Evolutionary conservation across 2,113 vertebrate genomes (phyloP).

Genomic region (Phyllopteryx taeniolatus): DNA sequence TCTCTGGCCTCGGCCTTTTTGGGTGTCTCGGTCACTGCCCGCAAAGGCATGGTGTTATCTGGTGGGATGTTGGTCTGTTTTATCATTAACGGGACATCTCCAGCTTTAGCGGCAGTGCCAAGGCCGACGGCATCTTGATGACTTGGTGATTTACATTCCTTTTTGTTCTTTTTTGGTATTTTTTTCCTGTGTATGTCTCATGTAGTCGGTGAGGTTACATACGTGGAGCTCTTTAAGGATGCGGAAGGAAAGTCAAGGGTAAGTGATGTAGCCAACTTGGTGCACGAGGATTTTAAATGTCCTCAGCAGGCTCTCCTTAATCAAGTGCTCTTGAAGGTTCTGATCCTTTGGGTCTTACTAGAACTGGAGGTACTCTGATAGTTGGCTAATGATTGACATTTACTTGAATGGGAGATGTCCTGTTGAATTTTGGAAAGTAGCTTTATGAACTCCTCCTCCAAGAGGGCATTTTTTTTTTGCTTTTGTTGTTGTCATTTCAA

Average conservation of each 20-base stretch:
- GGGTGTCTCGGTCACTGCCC: slow-evolving; percentile 87
- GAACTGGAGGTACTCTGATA: slow-evolving; percentile 75
- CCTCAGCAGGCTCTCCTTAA: slow-evolving; percentile 94
- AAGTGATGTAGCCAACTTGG: slow-evolving; percentile 96
- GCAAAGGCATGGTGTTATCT: slow-evolving; percentile 89
- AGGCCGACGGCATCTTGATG: slow-evolving; percentile 90
- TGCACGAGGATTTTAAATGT: slow-evolving; percentile 94
- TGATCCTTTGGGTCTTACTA: slow-evolving; percentile 85
- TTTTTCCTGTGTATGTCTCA: slow-evolving; percentile 99
- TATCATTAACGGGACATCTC: slow-evolving; percentile 95
- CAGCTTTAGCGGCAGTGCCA: slow-evolving; percentile 90
- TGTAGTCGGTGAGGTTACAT: slow-evolving; percentile 99
- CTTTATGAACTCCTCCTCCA: slow-evolving; percentile 57
- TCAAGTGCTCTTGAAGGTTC: slow-evolving; percentile 85
- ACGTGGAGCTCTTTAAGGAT: slow-evolving; percentile 99
- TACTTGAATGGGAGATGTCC: slow-evolving; percentile 74
- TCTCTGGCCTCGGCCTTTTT: slow-evolving; percentile 90
- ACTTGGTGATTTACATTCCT: slow-evolving; percentile 96
- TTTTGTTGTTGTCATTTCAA: slow-evolving; percentile 74
- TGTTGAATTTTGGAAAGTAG: slow-evolving; percentile 73
- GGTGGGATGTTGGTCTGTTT: slow-evolving; percentile 90
- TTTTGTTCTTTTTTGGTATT: slow-evolving; percentile 99
- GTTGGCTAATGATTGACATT: slow-evolving; percentile 78
- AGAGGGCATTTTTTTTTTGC: slow-evolving; percentile 60
- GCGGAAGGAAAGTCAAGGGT: slow-evolving; percentile 99